Conservation (phyloP, 2,113 vertebrate genomes). For the Vulpes lagopus region DNA sequence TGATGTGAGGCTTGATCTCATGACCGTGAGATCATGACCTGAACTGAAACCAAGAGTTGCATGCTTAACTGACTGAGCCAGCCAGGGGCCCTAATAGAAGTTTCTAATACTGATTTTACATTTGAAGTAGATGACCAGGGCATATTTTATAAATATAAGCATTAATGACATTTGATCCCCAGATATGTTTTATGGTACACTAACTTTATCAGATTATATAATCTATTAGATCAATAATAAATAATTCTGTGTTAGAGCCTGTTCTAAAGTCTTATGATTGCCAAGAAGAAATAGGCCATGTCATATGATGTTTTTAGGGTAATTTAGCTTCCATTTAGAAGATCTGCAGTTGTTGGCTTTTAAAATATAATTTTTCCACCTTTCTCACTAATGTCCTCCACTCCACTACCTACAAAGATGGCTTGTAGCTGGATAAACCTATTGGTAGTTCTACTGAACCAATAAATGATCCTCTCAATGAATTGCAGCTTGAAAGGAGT, state of each 20-base stretch:
- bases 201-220: background rate
- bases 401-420: background rate
- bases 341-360: background rate
- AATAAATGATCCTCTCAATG: background rate
- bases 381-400: background rate
- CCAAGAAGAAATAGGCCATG: background rate
- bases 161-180: background rate
- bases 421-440: background rate
- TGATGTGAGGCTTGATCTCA: background rate
- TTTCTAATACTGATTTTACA: background rate
- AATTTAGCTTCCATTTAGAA: slow-evolving; percentile 31
- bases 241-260: background rate
- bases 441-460: background rate
- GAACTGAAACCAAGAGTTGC: background rate
- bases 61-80: background rate
- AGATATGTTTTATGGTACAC: background rate
- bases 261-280: slow-evolving; percentile 6
- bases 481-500: background rate
- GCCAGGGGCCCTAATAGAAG: background rate
- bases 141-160: background rate
- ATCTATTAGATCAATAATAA: background rate
- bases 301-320: background rate
- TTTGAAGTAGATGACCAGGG: background rate
- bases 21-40: background rate
- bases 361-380: background rate